Evolutionary conservation across 2,113 vertebrate species (phyloP).

Genomic region (Plotosus lineatus): DNA sequence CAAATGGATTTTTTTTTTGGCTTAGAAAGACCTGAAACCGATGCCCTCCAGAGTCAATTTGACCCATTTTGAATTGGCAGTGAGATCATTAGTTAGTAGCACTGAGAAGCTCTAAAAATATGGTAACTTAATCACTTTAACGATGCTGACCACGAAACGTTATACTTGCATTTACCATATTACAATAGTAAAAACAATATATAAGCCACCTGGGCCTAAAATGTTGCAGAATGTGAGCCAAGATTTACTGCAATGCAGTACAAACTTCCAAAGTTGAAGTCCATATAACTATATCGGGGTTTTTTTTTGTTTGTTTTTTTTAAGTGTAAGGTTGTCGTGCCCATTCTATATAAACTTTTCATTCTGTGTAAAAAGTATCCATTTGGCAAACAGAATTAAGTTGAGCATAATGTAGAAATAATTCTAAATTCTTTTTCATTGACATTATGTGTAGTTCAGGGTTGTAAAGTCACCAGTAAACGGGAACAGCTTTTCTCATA

Average conservation of each 20-base stretch:
- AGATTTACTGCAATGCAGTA: not conserved
- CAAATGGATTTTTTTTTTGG: constrained; percentile 47
- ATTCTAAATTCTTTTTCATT: constrained; percentile 31
- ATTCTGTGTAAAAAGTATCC: not conserved
- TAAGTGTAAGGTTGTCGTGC: not conserved
- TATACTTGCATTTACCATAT: constrained; percentile 30
- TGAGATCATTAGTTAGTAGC: constrained; percentile 69
- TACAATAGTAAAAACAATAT: constrained; percentile 33
- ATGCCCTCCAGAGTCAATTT: constrained; percentile 74
- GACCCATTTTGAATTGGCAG: constrained; percentile 76
- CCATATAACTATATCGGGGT: too few species aligned
- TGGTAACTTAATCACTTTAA: constrained; percentile 53
- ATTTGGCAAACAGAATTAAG: constrained; percentile 2
- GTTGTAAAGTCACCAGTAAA: constrained; percentile 19
- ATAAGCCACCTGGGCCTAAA: constrained; percentile 1
- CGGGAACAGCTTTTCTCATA: constrained; percentile 30
- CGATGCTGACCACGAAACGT: constrained; percentile 39
- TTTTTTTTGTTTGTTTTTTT: too few species aligned
- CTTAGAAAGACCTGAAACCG: constrained; percentile 66
- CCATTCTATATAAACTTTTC: not conserved
- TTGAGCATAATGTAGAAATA: constrained; percentile 38
- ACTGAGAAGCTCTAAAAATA: constrained; percentile 63
- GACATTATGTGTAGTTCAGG: not conserved
- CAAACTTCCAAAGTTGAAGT: not conserved
- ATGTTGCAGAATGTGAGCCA: not conserved